Evolutionary conservation across 2,888 invertebrate species (phyloP).

Genomic region (Salpingus planirostris): DNA sequence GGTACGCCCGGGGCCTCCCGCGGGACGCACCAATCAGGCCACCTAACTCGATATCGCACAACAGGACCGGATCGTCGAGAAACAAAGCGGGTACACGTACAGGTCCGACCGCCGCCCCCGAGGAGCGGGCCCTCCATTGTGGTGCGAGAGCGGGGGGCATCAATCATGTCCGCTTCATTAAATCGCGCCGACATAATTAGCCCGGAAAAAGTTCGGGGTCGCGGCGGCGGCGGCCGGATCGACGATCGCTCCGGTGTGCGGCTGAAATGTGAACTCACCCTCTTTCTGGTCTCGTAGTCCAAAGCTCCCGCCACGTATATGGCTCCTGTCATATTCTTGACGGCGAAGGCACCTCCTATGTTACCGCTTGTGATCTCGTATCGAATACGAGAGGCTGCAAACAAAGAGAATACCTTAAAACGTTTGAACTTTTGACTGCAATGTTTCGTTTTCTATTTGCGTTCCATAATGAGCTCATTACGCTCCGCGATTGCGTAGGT

Average conservation of each 20-base stretch:
- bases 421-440: no score
- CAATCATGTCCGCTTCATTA: slow-evolving; percentile 12
- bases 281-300: slow-evolving; percentile 92
- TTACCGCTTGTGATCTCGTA: slow-evolving; percentile 99
- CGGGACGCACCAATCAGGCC: slow-evolving; percentile 19
- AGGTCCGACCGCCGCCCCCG: slow-evolving; percentile 13
- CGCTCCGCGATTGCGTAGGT: no score
- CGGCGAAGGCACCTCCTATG: slow-evolving; percentile 95
- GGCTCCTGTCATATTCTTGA: slow-evolving; percentile 97
- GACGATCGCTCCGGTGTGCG: no score
- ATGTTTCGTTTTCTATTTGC: no score
- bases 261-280: no score
- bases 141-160: slow-evolving; percentile 18
- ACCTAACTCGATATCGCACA: slow-evolving; percentile 19
- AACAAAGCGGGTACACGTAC: slow-evolving; percentile 15
- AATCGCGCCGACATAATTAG: no score
- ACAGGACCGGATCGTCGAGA: no score
- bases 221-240: no score
- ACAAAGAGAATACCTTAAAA: slow-evolving; percentile 21
- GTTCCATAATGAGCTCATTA: no score
- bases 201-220: no score
- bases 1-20: slow-evolving; percentile 14
- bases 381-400: slow-evolving; percentile 93
- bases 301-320: slow-evolving; percentile 95
- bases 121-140: slow-evolving; percentile 12